phyloP scores from a whole-genome alignment of 2,113 vertebrate species.

The Stegostoma tigrinum region DNA sequence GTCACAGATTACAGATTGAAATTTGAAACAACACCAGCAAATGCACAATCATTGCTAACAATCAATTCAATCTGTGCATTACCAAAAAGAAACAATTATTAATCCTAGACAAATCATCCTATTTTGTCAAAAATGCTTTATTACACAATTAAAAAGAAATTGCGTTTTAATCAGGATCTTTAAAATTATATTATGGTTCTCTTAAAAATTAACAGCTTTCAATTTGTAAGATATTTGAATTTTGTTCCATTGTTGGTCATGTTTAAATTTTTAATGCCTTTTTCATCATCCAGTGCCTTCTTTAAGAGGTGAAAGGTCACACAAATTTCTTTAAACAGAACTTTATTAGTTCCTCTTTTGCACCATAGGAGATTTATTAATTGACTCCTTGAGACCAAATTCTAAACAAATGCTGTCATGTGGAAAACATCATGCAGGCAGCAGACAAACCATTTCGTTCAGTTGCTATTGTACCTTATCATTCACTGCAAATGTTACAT shows the following conservation, averaged over 20 bases:
- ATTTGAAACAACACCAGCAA: neutral
- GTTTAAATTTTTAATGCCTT: neutral
- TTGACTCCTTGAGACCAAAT: conserved; percentile 27
- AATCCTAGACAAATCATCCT: neutral
- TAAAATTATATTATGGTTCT: neutral
- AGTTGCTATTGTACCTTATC: neutral
- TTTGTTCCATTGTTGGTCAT: neutral
- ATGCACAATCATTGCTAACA: neutral
- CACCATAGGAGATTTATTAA: conserved; percentile 30
- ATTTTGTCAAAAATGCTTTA: neutral
- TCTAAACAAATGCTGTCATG: conserved; percentile 13
- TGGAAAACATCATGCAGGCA: conserved; percentile 20
- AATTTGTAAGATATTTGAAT: neutral
- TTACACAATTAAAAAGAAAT: neutral
- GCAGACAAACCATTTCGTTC: neutral
- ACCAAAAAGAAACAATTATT: neutral
- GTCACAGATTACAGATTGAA: neutral
- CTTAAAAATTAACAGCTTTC: neutral
- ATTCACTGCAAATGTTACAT: conserved; percentile 8
- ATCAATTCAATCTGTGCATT: neutral
- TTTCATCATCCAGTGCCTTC: neutral
- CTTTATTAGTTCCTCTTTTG: conserved; percentile 35
- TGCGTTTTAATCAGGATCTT: neutral
- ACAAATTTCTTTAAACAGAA: conserved; percentile 35
- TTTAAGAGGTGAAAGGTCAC: conserved; percentile 3